Base-by-base conservation (phyloP, 2,797 vertebrate genomes). In the Sebastes oblongus region DNA sequence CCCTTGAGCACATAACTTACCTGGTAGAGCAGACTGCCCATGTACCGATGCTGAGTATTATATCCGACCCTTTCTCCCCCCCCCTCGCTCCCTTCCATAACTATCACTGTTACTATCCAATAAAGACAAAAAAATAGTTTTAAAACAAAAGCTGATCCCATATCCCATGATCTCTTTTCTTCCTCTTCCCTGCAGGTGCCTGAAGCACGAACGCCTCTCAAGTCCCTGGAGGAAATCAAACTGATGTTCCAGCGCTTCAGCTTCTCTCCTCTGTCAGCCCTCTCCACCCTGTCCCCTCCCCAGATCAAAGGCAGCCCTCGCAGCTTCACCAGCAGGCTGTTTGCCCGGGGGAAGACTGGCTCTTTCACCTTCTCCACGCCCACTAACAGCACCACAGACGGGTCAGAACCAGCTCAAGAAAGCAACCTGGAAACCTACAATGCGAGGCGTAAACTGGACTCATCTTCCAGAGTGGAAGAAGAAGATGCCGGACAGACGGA, bases 221-320 rank as follows among this genome's bases (percentile, higher is more conserved):
- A 94, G 78, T 97, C 97, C 0, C 90, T 98, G 74, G 97, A 97
- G 78, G 97, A 98, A 50, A 95, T 98, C 86, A 98, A 96, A 86
- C 92, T 94, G 54, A 93, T 98, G 84, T 97, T 99, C 84, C 97
- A 97, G 91, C 96, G 93, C 65, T 87, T 97, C 68, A 97, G 96
- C 36, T 92, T 96, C 46, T 92, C 96, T 32, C 96, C 93, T 55
- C 91, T 95, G 39, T 94, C 93, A 69, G 92, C 95, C 2, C 81
- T 94, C 1, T 84, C 72, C 74, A 65, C 25, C 32, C 61, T 86
- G 7, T 79, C 90, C 20, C 50, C 86, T 12, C 60, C 84, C 16
- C 86, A 88, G 67, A 79, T 56, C 66, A 83, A 75, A 78, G 72
- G 72, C 29, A 90, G 89, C 77, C 89, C 92, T 9, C 55, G 39